A percentile compares a stretch with the other conserved stretches of the same genome.
Evolutionary conservation across 2,113 vertebrate species (phyloP).

Genomic region (Channa argus): DNA sequence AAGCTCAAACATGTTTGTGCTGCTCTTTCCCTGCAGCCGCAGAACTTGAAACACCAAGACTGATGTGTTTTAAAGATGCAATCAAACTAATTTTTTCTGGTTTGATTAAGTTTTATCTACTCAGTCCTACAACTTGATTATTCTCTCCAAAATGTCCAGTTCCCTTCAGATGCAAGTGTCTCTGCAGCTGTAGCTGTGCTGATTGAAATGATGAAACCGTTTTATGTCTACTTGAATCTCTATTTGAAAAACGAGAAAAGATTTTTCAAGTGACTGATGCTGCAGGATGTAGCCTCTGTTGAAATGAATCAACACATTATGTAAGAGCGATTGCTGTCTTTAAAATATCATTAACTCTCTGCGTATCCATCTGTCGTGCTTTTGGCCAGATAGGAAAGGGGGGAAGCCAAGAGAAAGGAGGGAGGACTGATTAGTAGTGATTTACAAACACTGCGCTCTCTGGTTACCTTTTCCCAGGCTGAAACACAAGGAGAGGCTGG

Average conservation of each 20-base stretch:
- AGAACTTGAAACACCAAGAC: constrained; percentile 1
- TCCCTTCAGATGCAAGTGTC: constrained; percentile 7
- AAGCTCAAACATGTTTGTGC: constrained; percentile 12
- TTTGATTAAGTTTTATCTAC: not conserved
- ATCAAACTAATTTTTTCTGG: not conserved
- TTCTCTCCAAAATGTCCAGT: constrained; percentile 11
- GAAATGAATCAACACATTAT: constrained; percentile 65
- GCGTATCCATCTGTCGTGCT: constrained; percentile 73
- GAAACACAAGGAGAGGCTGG: constrained; percentile 61
- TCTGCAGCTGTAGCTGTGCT: constrained; percentile 12
- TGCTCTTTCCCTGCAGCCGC: not conserved
- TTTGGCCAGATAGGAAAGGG: constrained; percentile 55
- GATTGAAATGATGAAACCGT: constrained; percentile 43
- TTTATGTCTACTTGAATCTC: constrained; percentile 36
- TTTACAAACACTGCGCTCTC: constrained; percentile 73
- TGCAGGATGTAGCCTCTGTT: constrained; percentile 49
- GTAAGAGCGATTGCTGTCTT: constrained; percentile 68
- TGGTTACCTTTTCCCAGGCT: constrained; percentile 74
- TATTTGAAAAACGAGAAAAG: constrained; percentile 45
- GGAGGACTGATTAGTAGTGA: constrained; percentile 67
- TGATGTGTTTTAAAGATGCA: constrained; percentile 13
- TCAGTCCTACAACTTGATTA: not conserved
- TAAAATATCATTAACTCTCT: constrained; percentile 72
- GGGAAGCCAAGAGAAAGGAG: constrained; percentile 28
- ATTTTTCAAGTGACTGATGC: constrained; percentile 48